Evolutionary conservation across 2,888 invertebrate species (phyloP), one percentile per base, ranked within the genome.

Genomic region (Aromia moschata): DNA sequence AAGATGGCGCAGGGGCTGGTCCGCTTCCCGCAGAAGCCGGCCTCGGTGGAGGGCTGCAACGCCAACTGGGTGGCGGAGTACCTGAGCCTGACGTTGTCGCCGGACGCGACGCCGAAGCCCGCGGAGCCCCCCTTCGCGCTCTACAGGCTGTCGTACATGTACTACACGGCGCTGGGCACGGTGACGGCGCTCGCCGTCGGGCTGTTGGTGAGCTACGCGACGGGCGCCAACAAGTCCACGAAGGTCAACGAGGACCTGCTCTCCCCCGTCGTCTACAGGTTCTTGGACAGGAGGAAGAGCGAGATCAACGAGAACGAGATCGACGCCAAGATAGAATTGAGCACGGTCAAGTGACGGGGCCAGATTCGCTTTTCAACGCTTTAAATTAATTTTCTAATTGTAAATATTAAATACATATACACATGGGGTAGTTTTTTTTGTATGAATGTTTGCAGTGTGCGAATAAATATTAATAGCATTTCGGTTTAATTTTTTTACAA

Each of bases 81-180:
- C 69, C 63, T 76, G 11, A 74, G 71, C 54, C 58, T 76, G 55
- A 72, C 73, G 2, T 65, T 46, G 15, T 16, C 31, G 1, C 52
- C 52, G 0, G 66, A 68, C 12, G 56, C 43, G 1, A 66, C 66
- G 10, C 49, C 58, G 4, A 58, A 56, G 2, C 62, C 68, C 46
- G 52, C 64, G 68, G 84, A 85, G 36, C 82, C 83, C 20, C 85
- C 47, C 16, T 57, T 53, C 17, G 16, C 84, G 64, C 68, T 92
- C 16, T 88, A 89, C 72, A 82, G 86, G 68, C 77, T 92, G 73
- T 91, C 91, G 10, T 93, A 92, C 79, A 84, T 91, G 77, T 92
- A 91, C 82, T 92, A 91, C 79, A 89, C 90, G 0, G 82, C 88
- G 60, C 83, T 91, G n/a, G 92, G 92, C 3, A 86, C 88, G 73